Conservation (phyloP, 2,888 invertebrate species). For the Drosophila siamana region DNA sequence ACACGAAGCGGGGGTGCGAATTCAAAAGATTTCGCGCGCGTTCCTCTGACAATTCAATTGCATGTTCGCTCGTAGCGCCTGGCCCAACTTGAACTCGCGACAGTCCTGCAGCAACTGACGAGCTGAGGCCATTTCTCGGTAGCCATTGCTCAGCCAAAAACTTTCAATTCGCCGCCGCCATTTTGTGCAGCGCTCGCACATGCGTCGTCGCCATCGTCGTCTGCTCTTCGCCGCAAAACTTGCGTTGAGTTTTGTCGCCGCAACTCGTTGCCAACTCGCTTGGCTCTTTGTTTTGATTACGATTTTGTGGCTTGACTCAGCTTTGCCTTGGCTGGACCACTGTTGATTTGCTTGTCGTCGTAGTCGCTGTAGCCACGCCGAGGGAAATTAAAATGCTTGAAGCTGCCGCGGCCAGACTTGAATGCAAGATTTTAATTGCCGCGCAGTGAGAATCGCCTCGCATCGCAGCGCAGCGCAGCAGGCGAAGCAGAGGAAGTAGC, state of each 20-base stretch:
- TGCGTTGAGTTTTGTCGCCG: too few relatives aligned
- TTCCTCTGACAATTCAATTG: slow-evolving; percentile 51
- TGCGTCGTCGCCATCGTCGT: slow-evolving; percentile 43
- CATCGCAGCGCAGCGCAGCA: slow-evolving; percentile 19
- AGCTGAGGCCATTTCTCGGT: slow-evolving; percentile 16
- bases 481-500: slow-evolving; percentile 2
- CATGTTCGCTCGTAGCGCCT: slow-evolving; percentile 55
- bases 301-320: slow-evolving; percentile 47
- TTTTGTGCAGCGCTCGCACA: slow-evolving; percentile 65
- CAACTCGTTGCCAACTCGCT: slow-evolving; percentile 21
- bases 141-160: slow-evolving; percentile 28
- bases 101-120: slow-evolving; percentile 73
- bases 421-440: slow-evolving; percentile 77
- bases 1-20: slow-evolving; percentile 24
- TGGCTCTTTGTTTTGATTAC: slow-evolving; percentile 74
- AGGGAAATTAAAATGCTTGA: slow-evolving; percentile 76
- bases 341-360: slow-evolving; percentile 58
- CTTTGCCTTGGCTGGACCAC: slow-evolving; percentile 30
- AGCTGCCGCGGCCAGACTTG: slow-evolving; percentile 54
- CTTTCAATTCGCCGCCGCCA: slow-evolving; percentile 68
- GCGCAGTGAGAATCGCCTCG: slow-evolving; percentile 48
- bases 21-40: slow-evolving; percentile 72
- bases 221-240: too few relatives aligned
- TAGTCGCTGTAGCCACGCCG: too few relatives aligned
- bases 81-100: slow-evolving; percentile 74